Percentiles rank a stretch among this genome's conserved stretches.
phyloP scores from a whole-genome alignment of 2,888 invertebrate species.

The Itoplectis maculator region DNA sequence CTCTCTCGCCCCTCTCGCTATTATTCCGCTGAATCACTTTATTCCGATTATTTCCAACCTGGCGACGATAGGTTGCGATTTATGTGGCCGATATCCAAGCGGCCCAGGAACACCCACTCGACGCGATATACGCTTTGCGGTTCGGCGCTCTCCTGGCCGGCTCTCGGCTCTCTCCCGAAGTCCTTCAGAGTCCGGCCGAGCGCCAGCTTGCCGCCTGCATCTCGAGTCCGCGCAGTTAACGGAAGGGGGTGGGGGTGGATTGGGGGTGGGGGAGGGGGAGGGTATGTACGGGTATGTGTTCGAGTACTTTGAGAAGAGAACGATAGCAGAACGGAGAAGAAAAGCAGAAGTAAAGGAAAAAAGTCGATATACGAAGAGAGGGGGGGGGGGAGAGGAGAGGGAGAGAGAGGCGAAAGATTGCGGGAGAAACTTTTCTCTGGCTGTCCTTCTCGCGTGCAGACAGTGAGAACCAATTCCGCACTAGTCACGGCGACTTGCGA shows the following conservation, averaged over 20 bases:
- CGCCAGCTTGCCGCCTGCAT: conserved; percentile 53
- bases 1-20: conserved; percentile 68
- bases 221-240: no score
- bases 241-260: background rate
- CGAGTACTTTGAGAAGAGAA: conserved; percentile 20
- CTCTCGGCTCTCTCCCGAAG: conserved; percentile 35
- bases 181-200: conserved; percentile 58
- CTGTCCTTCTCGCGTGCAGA: conserved; percentile 21
- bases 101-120: conserved; percentile 46
- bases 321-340: conserved; percentile 21
- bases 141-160: conserved; percentile 36
- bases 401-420: conserved; percentile 25
- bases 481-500: conserved; percentile 16
- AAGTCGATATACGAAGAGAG: background rate
- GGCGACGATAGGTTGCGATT: conserved; percentile 74
- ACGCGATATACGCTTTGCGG: conserved; percentile 60
- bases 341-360: conserved; percentile 4
- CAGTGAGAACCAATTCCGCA: conserved; percentile 50
- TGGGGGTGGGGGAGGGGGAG: background rate
- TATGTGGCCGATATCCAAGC: conserved; percentile 66
- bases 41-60: conserved; percentile 80
- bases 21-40: conserved; percentile 79
- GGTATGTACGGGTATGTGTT: conserved; percentile 18
- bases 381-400: background rate
- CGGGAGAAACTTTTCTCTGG: conserved; percentile 53